These are phyloP conservation scores for Zaprionus taronus DNA, from an alignment of 1,140 invertebrate species.

Conservation along the genomic window DNA sequence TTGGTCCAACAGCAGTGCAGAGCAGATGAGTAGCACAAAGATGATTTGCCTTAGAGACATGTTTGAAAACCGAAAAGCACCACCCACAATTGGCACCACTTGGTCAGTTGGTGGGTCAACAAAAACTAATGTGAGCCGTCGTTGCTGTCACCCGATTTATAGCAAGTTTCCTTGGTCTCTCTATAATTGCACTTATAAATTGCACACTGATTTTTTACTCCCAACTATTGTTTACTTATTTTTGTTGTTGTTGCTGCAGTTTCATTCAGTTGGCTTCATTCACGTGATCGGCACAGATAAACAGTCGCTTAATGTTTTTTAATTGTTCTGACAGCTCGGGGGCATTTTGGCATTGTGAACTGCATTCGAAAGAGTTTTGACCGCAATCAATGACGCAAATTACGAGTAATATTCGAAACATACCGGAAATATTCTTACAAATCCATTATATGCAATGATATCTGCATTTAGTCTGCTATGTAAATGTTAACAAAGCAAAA, in stretches of 20 bases:
- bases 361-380: not conserved
- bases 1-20: not conserved
- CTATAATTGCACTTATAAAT: slow-evolving; percentile 13
- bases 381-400: slow-evolving; percentile 12
- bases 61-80: slow-evolving; percentile 11
- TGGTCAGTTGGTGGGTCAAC: slow-evolving; percentile 12
- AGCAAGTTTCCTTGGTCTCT: slow-evolving; percentile 19
- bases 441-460: not conserved
- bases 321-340: slow-evolving; percentile 17
- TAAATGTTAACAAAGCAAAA: too few species aligned
- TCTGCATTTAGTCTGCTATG: not conserved
- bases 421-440: slow-evolving; percentile 2
- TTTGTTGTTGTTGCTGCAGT: not conserved
- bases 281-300: slow-evolving; percentile 1
- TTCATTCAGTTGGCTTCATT: slow-evolving; percentile 8
- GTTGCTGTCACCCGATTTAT: slow-evolving; percentile 21
- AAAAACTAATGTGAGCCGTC: slow-evolving; percentile 13
- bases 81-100: not conserved
- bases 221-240: not conserved
- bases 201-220: slow-evolving; percentile 2
- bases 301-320: slow-evolving; percentile 11
- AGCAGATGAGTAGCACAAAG: slow-evolving; percentile 17
- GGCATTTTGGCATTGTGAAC: not conserved
- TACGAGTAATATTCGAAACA: not conserved
- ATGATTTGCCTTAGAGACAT: not conserved